phyloP scores from a whole-genome alignment of 2,888 invertebrate genomes.

The Buathra laborator region DNA sequence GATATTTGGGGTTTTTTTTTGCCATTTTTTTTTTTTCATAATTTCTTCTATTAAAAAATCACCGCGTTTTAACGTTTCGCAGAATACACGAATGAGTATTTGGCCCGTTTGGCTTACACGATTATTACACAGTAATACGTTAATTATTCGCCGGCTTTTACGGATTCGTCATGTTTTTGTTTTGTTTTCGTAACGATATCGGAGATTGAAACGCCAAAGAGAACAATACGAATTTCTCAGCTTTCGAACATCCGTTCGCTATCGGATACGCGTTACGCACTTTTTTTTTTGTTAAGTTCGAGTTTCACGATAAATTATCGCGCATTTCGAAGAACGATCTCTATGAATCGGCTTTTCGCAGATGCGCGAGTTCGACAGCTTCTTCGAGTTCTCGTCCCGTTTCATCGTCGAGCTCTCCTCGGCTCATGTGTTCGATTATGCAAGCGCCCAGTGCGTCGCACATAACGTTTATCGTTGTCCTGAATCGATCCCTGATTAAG shows the following conservation, averaged over 20 bases:
- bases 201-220: neutral
- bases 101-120: conserved; percentile 51
- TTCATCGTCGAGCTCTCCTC: conserved; percentile 88
- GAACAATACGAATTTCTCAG: neutral
- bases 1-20: neutral
- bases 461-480: conserved; percentile 96
- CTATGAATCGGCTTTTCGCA: conserved; percentile 75
- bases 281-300: conserved; percentile 20
- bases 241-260: neutral
- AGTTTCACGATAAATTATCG: conserved; percentile 1
- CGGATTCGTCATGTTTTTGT: conserved; percentile 16
- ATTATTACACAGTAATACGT: conserved; percentile 65
- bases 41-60: conserved; percentile 26
- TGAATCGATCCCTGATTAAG: conserved; percentile 92
- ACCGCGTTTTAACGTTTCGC: conserved; percentile 28
- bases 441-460: conserved; percentile 98
- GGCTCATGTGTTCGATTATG: conserved; percentile 94
- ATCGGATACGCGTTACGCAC: neutral
- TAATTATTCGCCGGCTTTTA: conserved; percentile 16
- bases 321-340: neutral
- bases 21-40: neutral
- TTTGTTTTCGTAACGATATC: conserved; percentile 40
- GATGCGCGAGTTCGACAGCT: conserved; percentile 77
- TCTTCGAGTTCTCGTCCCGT: conserved; percentile 74
- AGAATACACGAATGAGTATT: conserved; percentile 59